These are phyloP conservation scores for Oryzias javanicus DNA, from an alignment of 2,113 vertebrate genomes.

Conservation along the genomic window DNA sequence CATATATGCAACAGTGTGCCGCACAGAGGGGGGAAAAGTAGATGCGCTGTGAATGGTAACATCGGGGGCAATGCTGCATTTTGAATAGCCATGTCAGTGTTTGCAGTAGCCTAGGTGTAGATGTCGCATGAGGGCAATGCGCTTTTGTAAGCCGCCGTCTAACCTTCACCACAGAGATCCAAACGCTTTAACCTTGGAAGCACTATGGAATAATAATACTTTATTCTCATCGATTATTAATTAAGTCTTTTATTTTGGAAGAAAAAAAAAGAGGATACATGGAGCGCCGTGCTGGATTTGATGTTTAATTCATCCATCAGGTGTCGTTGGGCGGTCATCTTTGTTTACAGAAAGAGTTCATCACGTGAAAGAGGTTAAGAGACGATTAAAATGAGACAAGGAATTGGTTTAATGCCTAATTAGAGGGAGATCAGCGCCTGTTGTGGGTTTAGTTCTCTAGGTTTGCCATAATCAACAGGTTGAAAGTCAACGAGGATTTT, in stretches of 20 bases:
- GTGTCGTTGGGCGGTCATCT: conserved; percentile 74
- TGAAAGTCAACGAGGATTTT: conserved; percentile 74
- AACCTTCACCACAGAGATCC: conserved; percentile 71
- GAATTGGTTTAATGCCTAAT: conserved; percentile 53
- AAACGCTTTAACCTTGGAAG: conserved; percentile 75
- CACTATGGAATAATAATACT: conserved; percentile 74
- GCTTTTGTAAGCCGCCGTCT: conserved; percentile 68
- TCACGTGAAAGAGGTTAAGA: conserved; percentile 65
- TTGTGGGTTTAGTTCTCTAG: conserved; percentile 56
- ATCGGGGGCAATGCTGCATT: conserved; percentile 70
- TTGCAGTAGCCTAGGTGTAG: conserved; percentile 70
- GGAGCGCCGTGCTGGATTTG: conserved; percentile 62
- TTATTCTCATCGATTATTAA: conserved; percentile 73
- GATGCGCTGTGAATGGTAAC: conserved; percentile 67
- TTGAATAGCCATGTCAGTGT: conserved; percentile 64
- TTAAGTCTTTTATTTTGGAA: conserved; percentile 23
- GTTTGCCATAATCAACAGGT: conserved; percentile 81
- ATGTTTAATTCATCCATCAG: conserved; percentile 69
- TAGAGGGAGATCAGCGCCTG: conserved; percentile 51
- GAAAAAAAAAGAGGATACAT: conserved; percentile 25
- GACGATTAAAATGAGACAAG: conserved; percentile 24
- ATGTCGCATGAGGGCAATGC: conserved; percentile 78
- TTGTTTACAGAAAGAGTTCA: conserved; percentile 76
- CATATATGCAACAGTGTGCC: conserved; percentile 77
- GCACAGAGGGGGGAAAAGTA: conserved; percentile 62